Evolutionary conservation across 2,888 invertebrate species (phyloP), one percentile per base, ranked within the genome.

Genomic region (Andrena trimmerana): DNA sequence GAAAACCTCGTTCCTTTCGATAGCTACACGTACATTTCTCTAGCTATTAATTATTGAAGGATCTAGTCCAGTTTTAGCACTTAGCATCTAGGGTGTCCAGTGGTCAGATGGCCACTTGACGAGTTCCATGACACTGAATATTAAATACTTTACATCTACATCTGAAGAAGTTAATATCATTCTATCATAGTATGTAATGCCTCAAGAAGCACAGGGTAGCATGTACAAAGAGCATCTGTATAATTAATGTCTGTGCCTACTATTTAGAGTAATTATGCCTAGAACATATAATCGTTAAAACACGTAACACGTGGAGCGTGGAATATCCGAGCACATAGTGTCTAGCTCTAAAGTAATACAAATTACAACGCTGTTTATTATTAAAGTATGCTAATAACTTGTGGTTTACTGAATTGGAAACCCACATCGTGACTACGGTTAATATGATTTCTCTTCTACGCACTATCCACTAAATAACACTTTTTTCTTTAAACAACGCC

Each of bases 211-310:
- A 8, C 36, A 48, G 57, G 27, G 5, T 59, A 20, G 13, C 10
- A 13, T 8, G 10, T 7, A 59, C 10, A 20, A 16, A 20, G 33
- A 36, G 63, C 52, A 65, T 31, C 20, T 54, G 13, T 16, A 36
- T 52, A 72, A 33, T 72, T 33, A 57, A 2, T 29, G 48, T 16
- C 4, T 16, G 42, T 48, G 48, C 29, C 29, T 57, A 42, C 20
- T 66, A 66, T n/a, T 42, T 66, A 57, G n/a, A 54, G 29, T 29
- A 42, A 24, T 57, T 36, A 36, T 16, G 36, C 36, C 6, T 36
- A 13, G 27, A 36, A 20, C 20, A 5, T 27, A 10, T 27, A 69
- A 69, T 13, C 57, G 33, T 69, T 10, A 16, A 13, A 57, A n/a
- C 33, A 69, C 42, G 42, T 24, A 1, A 7, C 33, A 68, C 36